phyloP scores from a whole-genome alignment of 2,797 vertebrate genomes.

The Cygnus olor region DNA sequence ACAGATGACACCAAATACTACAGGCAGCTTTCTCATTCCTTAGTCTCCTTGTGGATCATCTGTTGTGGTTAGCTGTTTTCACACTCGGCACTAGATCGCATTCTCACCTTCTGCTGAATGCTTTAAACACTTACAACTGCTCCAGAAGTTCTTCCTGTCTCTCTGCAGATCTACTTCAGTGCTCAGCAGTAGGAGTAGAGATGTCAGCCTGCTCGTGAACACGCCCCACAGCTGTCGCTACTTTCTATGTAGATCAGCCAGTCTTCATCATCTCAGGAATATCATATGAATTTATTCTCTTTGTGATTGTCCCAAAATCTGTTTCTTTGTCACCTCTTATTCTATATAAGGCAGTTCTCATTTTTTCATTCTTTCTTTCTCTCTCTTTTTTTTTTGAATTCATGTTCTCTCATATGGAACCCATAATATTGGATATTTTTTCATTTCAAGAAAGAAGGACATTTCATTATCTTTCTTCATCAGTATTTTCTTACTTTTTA shows the following conservation, averaged over 20 bases:
- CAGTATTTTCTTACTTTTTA: neutral
- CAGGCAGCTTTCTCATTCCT: neutral
- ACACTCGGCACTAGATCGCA: neutral
- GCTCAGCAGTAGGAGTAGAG: accelerated
- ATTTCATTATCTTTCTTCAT: neutral
- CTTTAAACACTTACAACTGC: neutral
- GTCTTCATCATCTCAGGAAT: neutral
- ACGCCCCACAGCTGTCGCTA: neutral
- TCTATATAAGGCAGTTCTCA: neutral
- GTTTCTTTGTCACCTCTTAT: neutral
- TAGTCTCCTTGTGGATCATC: neutral
- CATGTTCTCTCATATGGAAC: neutral
- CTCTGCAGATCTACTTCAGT: neutral
- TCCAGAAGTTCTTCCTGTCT: neutral
- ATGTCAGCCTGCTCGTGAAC: accelerated
- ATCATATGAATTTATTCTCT: neutral
- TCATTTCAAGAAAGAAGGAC: neutral
- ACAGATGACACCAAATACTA: neutral
- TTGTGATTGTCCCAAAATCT: neutral
- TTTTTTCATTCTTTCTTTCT: neutral
- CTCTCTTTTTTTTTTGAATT: neutral
- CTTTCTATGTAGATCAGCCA: neutral
- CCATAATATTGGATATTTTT: neutral
- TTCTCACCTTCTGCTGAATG: neutral
- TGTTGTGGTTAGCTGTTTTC: neutral